phyloP scores from a whole-genome alignment of 2,113 vertebrate genomes.

The Atrichornis clamosus region DNA sequence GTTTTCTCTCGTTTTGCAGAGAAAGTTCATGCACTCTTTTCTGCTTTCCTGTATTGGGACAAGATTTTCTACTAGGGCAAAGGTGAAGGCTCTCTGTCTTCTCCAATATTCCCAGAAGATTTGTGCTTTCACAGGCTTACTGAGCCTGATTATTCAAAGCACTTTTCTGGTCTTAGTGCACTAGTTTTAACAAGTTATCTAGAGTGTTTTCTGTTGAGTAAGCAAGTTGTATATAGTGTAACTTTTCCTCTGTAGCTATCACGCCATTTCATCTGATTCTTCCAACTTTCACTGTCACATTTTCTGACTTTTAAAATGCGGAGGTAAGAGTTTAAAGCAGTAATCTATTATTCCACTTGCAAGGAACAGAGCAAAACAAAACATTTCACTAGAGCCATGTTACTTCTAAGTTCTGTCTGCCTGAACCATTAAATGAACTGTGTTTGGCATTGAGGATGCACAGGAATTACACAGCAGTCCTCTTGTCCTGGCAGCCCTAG shows the following conservation, averaged over 20 bases:
- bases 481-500: background rate
- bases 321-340: background rate
- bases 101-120: background rate
- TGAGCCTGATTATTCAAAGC: background rate
- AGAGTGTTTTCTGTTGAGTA: background rate
- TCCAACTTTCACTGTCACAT: background rate
- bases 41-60: background rate
- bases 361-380: background rate
- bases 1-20: background rate
- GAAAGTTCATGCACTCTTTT: background rate
- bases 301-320: background rate
- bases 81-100: background rate
- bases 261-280: background rate
- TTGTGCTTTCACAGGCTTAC: slow-evolving; percentile 5
- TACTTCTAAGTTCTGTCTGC: background rate
- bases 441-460: background rate
- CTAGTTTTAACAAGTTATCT: background rate
- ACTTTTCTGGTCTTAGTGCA: slow-evolving; percentile 7
- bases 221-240: background rate
- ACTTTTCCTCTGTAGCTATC: background rate
- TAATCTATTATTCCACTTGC: background rate
- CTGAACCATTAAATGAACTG: background rate
- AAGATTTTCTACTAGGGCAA: background rate
- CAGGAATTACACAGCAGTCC: background rate
- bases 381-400: background rate